Evolutionary conservation across 2,888 invertebrate species (phyloP).

Genomic region (Cyclophora punctaria): DNA sequence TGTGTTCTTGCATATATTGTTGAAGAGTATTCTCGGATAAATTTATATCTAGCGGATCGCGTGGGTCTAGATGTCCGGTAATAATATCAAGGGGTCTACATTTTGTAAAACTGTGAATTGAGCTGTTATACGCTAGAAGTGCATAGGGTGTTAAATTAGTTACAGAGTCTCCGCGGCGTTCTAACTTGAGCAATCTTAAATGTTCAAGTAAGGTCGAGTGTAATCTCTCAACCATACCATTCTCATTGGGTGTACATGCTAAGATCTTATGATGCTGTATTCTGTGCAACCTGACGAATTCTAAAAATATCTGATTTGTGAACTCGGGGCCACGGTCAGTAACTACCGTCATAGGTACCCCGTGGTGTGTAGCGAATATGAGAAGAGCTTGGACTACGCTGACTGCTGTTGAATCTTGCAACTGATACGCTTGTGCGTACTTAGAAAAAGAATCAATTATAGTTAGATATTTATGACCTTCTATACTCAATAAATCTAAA

Average conservation of each 20-base stretch:
- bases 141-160: slow-evolving; percentile 5
- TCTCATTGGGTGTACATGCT: slow-evolving; percentile 13
- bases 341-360: slow-evolving; percentile 14
- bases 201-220: slow-evolving; percentile 3
- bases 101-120: slow-evolving; percentile 17
- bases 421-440: slow-evolving; percentile 16
- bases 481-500: slow-evolving; percentile 11
- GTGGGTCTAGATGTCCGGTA: slow-evolving; percentile 20
- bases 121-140: not conserved
- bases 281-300: slow-evolving; percentile 13
- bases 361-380: slow-evolving; percentile 14
- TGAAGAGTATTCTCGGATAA: slow-evolving; percentile 11
- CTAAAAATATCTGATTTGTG: not conserved
- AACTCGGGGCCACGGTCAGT: slow-evolving; percentile 13
- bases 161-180: slow-evolving; percentile 2
- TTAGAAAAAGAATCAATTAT: slow-evolving; percentile 14
- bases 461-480: slow-evolving; percentile 17
- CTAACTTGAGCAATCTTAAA: slow-evolving; percentile 3
- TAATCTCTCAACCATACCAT: slow-evolving; percentile 11
- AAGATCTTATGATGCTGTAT: slow-evolving; percentile 10
- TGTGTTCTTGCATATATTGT: slow-evolving; percentile 13
- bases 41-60: slow-evolving; percentile 15
- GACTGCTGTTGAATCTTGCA: slow-evolving; percentile 13
- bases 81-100: slow-evolving; percentile 22
- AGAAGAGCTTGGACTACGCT: slow-evolving; percentile 15